Percentiles rank a stretch among this genome's conserved stretches.
These are phyloP conservation scores for Megaceryle torquata DNA, from an alignment of 2,113 vertebrate genomes.

Conservation along the genomic window DNA sequence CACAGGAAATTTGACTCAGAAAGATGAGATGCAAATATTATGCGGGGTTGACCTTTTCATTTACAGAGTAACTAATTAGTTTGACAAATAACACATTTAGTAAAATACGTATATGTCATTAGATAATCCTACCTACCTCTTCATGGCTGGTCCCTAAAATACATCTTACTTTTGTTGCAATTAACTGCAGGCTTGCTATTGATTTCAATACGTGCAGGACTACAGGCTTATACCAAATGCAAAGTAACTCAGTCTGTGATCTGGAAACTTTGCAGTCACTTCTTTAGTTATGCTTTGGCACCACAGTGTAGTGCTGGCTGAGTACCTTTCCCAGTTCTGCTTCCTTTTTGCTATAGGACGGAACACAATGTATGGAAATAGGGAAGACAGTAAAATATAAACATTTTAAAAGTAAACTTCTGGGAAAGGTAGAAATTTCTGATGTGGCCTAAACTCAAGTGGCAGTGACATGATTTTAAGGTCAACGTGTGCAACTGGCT, in stretches of 20 bases:
- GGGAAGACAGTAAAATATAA: not conserved
- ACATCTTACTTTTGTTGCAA: not conserved
- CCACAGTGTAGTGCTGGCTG: not conserved
- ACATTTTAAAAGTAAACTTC: not conserved
- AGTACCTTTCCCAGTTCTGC: not conserved
- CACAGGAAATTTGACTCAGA: constrained; percentile 34
- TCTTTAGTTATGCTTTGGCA: not conserved
- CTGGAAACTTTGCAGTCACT: not conserved
- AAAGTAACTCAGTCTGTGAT: not conserved
- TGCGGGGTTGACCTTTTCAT: constrained; percentile 57
- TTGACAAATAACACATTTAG: constrained; percentile 31
- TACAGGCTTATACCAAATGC: not conserved
- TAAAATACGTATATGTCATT: constrained; percentile 18
- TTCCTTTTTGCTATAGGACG: not conserved
- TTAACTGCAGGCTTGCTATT: not conserved
- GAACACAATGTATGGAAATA: not conserved
- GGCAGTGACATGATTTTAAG: not conserved
- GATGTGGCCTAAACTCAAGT: not conserved
- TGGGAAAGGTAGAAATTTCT: not conserved
- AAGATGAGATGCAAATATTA: constrained; percentile 56
- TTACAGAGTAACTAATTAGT: constrained; percentile 56
- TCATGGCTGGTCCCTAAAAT: constrained; percentile 1
- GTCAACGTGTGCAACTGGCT: not conserved
- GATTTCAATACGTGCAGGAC: not conserved
- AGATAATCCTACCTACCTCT: constrained; percentile 34